Evolutionary conservation across 2,797 vertebrate genomes (phyloP).

Genomic region (Argya squamiceps): DNA sequence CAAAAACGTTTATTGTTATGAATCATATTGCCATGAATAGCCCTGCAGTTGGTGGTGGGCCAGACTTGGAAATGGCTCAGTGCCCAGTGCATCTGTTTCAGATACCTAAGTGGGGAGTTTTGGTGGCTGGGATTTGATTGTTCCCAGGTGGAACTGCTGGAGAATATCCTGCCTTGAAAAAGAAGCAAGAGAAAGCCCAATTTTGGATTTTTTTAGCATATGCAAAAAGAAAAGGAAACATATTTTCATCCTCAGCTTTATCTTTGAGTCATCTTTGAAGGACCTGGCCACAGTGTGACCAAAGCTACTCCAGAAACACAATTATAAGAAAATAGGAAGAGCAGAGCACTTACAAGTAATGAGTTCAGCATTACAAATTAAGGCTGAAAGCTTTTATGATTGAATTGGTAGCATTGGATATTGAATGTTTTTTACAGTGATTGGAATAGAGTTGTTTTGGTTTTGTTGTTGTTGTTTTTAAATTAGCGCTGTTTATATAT

Average conservation of each 20-base stretch:
- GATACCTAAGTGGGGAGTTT: not conserved
- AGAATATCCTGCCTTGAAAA: not conserved
- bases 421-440: not conserved
- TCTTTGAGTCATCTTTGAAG: not conserved
- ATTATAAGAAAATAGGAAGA: not conserved
- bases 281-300: not conserved
- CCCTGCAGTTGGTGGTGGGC: not conserved
- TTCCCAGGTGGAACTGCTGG: not conserved
- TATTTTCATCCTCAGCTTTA: not conserved
- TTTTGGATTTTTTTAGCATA: not conserved
- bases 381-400: constrained; percentile 1
- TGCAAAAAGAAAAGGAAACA: not conserved
- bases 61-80: constrained; percentile 7
- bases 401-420: not conserved
- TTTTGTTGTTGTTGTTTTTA: not conserved
- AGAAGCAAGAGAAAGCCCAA: not conserved
- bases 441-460: not conserved
- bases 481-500: not conserved
- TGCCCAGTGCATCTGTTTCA: not conserved
- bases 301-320: not conserved
- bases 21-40: constrained; percentile 4
- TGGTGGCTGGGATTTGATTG: not conserved
- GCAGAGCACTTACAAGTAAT: not conserved
- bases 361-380: not conserved
- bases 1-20: constrained; percentile 19